Evolutionary conservation across 2,797 vertebrate genomes (phyloP).

Genomic region (Brachyalestes nurse): DNA sequence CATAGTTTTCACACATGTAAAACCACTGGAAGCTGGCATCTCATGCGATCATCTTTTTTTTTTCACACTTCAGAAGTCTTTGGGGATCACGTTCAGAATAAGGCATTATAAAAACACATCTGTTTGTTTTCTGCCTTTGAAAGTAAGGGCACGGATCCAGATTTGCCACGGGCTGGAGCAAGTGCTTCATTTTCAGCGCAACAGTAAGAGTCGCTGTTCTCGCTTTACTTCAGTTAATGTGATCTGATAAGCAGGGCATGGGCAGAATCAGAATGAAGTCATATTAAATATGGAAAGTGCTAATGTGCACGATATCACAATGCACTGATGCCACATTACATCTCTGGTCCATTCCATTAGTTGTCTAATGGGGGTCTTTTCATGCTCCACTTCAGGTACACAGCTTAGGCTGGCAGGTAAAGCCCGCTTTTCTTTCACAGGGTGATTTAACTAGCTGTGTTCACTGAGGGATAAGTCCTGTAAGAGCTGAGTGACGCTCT

Average conservation of each 20-base stretch:
- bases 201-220: slow-evolving; percentile 4
- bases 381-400: slow-evolving; percentile 46
- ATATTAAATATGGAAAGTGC: background rate
- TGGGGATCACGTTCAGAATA: slow-evolving; percentile 46
- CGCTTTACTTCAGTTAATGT: slow-evolving; percentile 1
- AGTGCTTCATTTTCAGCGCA: slow-evolving; percentile 8
- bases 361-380: slow-evolving; percentile 41
- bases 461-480: slow-evolving; percentile 34
- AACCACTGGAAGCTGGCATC: slow-evolving; percentile 63
- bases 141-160: slow-evolving; percentile 46
- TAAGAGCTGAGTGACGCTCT: slow-evolving; percentile 65
- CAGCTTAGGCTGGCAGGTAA: slow-evolving; percentile 59
- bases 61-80: slow-evolving; percentile 48
- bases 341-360: slow-evolving; percentile 43
- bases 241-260: slow-evolving; percentile 7
- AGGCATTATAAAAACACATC: slow-evolving; percentile 58
- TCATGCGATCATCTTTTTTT: slow-evolving; percentile 37
- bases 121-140: slow-evolving; percentile 47
- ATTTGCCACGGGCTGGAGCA: slow-evolving; percentile 13
- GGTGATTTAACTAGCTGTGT: slow-evolving; percentile 54
- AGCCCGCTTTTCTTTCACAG: slow-evolving; percentile 52
- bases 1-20: slow-evolving; percentile 56
- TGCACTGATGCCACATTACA: slow-evolving; percentile 12
- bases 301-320: background rate
- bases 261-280: background rate